Conservation (phyloP, 1,140 invertebrate species). For the Tetranychus urticae region DNA sequence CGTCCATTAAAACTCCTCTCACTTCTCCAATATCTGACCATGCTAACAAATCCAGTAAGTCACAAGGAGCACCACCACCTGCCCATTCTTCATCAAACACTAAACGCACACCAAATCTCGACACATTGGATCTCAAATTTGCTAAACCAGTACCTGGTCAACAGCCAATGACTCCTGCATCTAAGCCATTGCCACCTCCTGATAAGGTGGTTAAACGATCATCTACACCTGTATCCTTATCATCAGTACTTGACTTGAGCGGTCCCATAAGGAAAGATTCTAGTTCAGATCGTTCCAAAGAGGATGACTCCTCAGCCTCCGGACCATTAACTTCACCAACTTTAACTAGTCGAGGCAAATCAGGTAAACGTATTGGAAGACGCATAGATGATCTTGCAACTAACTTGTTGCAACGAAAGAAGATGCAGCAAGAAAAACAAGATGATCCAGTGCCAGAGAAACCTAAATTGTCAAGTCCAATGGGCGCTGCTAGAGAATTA, state of each 20-base stretch:
- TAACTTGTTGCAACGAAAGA: conserved; percentile 15
- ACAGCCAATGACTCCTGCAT: conserved; percentile 2
- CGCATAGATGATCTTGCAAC: conserved; percentile 16
- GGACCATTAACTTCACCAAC: not conserved
- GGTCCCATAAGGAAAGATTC: not conserved
- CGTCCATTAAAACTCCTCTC: too few relatives aligned
- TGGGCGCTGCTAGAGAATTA: not conserved
- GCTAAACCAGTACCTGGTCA: conserved; percentile 8
- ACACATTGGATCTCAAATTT: conserved; percentile 13
- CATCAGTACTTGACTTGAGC: conserved; percentile 14
- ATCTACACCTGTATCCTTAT: conserved; percentile 1
- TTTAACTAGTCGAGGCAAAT: not conserved
- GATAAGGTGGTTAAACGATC: not conserved
- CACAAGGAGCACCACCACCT: conserved; percentile 10
- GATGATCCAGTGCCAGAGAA: not conserved
- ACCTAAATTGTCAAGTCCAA: not conserved
- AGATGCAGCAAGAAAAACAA: conserved; percentile 11
- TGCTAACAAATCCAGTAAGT: too few relatives aligned
- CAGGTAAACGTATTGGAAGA: conserved; percentile 7
- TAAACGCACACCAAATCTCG: conserved; percentile 5
- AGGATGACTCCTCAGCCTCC: not conserved
- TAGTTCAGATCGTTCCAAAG: not conserved
- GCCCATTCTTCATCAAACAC: conserved; percentile 14
- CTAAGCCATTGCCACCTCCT: not conserved
- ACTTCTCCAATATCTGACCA: too few relatives aligned